phyloP scores from a whole-genome alignment of 2,888 invertebrate species.

The Spialia ferax region DNA sequence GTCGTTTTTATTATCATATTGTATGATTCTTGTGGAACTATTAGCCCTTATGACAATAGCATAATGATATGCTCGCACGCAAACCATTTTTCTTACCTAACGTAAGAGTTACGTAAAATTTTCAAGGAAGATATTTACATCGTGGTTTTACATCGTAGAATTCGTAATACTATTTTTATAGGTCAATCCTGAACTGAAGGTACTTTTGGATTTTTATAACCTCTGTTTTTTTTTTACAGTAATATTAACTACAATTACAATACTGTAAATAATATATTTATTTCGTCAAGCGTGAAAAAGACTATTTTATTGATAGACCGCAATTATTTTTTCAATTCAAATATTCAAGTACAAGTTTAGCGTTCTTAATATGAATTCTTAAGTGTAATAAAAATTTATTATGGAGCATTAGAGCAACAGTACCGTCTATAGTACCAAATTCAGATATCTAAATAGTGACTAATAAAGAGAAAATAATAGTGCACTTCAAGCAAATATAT shows the following conservation, averaged over 20 bases:
- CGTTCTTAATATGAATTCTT: too few species aligned
- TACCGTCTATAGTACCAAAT: too few species aligned
- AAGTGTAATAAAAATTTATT: too few species aligned
- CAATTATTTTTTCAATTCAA: too few species aligned
- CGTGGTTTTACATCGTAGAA: constrained; percentile 23
- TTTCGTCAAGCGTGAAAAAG: too few species aligned
- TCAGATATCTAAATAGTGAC: too few species aligned
- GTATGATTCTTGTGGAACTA: constrained; percentile 83
- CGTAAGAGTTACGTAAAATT: constrained; percentile 37
- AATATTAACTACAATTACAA: too few species aligned
- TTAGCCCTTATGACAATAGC: constrained; percentile 84
- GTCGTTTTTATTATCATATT: constrained; percentile 85
- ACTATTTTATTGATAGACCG: too few species aligned
- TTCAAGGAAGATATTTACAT: constrained; percentile 24
- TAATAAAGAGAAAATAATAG: neutral
- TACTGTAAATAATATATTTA: too few species aligned
- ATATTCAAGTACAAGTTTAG: too few species aligned
- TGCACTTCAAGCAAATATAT: neutral
- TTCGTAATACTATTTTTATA: constrained; percentile 15
- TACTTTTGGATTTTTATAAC: neutral
- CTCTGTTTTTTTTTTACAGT: neutral
- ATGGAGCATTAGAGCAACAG: too few species aligned
- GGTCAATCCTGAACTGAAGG: neutral
- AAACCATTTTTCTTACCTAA: constrained; percentile 70
- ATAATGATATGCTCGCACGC: constrained; percentile 80